Conservation (phyloP, 2,888 invertebrate genomes). For the Drosophila fulvimacula region DNA sequence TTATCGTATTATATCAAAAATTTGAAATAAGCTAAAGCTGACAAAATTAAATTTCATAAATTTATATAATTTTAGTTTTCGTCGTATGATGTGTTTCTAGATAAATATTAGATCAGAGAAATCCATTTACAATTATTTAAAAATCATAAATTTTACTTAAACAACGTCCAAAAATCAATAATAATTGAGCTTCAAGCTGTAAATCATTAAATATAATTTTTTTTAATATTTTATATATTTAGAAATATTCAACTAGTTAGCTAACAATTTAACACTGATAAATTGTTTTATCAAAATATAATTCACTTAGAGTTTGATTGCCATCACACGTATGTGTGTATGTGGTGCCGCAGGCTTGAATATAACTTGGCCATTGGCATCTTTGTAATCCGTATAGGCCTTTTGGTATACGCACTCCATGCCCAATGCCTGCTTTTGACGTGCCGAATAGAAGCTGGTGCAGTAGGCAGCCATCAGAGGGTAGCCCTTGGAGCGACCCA, state of each 20-base stretch:
- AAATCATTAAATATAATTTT: too few species aligned
- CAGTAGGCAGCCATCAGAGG: conserved; percentile 64
- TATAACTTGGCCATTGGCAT: conserved; percentile 49
- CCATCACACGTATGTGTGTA: conserved; percentile 42
- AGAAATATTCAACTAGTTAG: neutral
- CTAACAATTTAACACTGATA: neutral
- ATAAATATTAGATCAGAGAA: too few species aligned
- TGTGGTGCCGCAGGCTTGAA: conserved; percentile 66
- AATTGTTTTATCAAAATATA: neutral
- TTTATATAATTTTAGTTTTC: too few species aligned
- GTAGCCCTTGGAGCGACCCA: conserved; percentile 57
- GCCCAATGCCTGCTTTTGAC: conserved; percentile 63
- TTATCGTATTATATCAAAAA: too few species aligned
- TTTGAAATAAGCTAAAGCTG: too few species aligned
- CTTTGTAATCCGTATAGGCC: conserved; percentile 66
- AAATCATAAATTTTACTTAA: too few species aligned
- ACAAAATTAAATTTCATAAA: too few species aligned
- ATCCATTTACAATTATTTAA: too few species aligned
- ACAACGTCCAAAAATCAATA: too few species aligned
- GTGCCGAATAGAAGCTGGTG: conserved; percentile 71
- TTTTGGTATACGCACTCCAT: conserved; percentile 64
- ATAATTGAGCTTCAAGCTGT: too few species aligned
- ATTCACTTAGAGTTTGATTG: conserved; percentile 22
- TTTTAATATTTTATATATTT: neutral
- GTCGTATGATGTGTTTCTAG: too few species aligned